phyloP scores from a whole-genome alignment of 2,888 invertebrate species.

The Drosophila emarginata region DNA sequence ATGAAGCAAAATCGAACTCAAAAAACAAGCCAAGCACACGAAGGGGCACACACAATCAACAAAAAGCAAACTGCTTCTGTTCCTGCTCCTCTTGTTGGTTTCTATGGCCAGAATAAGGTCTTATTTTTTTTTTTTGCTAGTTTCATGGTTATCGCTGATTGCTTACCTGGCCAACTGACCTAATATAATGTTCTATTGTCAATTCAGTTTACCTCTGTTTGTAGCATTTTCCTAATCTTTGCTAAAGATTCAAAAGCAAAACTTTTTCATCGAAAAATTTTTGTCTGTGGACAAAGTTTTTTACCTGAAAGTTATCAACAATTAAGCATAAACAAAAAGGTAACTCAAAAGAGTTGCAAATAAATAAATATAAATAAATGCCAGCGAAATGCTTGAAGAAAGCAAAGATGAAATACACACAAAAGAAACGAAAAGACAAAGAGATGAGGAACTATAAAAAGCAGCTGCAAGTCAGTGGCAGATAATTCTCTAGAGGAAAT shows the following conservation, averaged over 20 bases:
- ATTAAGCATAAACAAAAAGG: conserved; percentile 71
- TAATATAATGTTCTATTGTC: background rate
- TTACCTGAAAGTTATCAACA: conserved; percentile 66
- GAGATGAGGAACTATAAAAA: conserved; percentile 60
- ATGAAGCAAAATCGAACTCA: conserved; percentile 55
- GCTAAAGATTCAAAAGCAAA: conserved; percentile 36
- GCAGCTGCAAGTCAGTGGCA: conserved; percentile 69
- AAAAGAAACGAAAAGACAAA: conserved; percentile 3
- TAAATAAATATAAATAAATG: conserved; percentile 71
- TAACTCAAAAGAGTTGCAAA: conserved; percentile 40
- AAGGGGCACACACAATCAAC: conserved; percentile 34
- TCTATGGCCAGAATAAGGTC: background rate
- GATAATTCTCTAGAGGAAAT: conserved; percentile 19
- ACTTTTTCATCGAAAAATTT: conserved; percentile 35
- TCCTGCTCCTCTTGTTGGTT: background rate
- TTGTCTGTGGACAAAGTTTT: conserved; percentile 52
- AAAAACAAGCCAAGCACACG: conserved; percentile 35
- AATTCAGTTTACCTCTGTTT: background rate
- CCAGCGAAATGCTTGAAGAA: conserved; percentile 39
- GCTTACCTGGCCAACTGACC: conserved; percentile 54
- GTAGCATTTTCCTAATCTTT: conserved; percentile 57
- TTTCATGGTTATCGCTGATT: conserved; percentile 37
- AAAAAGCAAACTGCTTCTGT: conserved; percentile 3
- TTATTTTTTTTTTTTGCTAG: background rate
- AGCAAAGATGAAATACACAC: conserved; percentile 15